phyloP scores from a whole-genome alignment of 2,888 invertebrate genomes.

The Luffia ferchaultella region DNA sequence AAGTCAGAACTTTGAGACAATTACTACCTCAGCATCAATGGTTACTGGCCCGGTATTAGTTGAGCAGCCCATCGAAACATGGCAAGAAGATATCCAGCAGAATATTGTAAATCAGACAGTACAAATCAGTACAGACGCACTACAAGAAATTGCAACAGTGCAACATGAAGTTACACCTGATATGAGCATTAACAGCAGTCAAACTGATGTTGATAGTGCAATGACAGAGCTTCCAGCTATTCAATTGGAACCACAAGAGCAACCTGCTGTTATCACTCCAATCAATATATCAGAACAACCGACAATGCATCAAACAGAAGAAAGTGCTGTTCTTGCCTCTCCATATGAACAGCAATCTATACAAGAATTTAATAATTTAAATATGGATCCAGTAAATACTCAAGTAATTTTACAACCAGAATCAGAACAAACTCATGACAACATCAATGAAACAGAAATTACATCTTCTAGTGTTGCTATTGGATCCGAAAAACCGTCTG shows the following conservation, averaged over 20 bases:
- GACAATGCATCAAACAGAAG: conserved; percentile 1
- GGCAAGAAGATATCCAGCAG: conserved; percentile 32
- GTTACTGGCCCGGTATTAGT: conserved; percentile 44
- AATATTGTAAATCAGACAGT: conserved; percentile 22
- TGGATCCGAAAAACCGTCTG: background rate
- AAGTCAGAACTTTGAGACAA: conserved; percentile 48
- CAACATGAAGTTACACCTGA: conserved; percentile 15
- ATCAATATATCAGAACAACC: conserved; percentile 1
- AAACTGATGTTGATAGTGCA: background rate
- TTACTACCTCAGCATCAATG: conserved; percentile 50
- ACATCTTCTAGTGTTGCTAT: no score
- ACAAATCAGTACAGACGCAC: conserved; percentile 20
- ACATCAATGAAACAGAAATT: conserved; percentile 4
- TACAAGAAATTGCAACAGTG: conserved; percentile 17
- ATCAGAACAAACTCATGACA: conserved; percentile 10
- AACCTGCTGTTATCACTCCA: conserved; percentile 15
- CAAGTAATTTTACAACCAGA: background rate
- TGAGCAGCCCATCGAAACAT: conserved; percentile 32
- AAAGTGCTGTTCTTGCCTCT: conserved; percentile 2
- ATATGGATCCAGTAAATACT: background rate
- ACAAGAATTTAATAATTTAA: background rate
- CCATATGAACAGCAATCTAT: background rate
- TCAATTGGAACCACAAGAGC: conserved; percentile 18
- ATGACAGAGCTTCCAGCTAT: conserved; percentile 26
- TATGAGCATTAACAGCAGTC: conserved; percentile 12